phyloP scores from a whole-genome alignment of 2,888 invertebrate species.

The Euclidia mi region DNA sequence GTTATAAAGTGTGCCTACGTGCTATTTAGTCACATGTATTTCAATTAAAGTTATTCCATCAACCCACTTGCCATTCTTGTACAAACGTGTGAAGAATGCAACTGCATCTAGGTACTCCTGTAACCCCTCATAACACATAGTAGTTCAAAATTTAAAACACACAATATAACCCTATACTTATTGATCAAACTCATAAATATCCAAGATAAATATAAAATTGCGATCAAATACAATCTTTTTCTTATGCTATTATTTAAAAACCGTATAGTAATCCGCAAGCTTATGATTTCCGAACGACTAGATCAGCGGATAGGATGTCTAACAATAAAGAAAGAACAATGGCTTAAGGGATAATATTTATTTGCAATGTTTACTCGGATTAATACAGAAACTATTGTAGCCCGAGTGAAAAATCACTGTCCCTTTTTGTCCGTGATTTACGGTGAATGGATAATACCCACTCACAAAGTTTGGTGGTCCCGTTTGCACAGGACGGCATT shows the following conservation, averaged over 20 bases:
- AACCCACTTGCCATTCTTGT: too few species aligned
- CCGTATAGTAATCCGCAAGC: slow-evolving; percentile 19
- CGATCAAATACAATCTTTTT: neutral
- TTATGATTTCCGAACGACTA: slow-evolving; percentile 29
- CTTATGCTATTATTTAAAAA: slow-evolving; percentile 26
- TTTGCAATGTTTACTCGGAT: slow-evolving; percentile 43
- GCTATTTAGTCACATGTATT: too few species aligned
- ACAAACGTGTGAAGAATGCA: too few species aligned
- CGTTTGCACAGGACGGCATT: slow-evolving; percentile 25
- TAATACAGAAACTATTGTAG: slow-evolving; percentile 52
- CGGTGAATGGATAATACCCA: slow-evolving; percentile 30
- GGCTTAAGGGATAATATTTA: slow-evolving; percentile 48
- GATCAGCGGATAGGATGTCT: slow-evolving; percentile 19
- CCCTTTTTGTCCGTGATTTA: slow-evolving; percentile 47
- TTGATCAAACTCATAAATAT: too few species aligned
- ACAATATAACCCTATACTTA: too few species aligned
- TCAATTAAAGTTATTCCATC: too few species aligned
- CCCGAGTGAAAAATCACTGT: slow-evolving; percentile 42
- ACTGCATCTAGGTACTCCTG: too few species aligned
- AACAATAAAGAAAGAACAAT: slow-evolving; percentile 48
- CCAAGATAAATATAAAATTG: neutral
- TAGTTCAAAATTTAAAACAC: too few species aligned
- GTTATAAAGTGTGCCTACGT: too few species aligned
- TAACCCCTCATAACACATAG: too few species aligned
- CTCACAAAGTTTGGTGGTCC: slow-evolving; percentile 20